Percentiles rank a stretch among this genome's conserved stretches.
phyloP scores from a whole-genome alignment of 2,797 vertebrate species.

The Ciconia nigra region DNA sequence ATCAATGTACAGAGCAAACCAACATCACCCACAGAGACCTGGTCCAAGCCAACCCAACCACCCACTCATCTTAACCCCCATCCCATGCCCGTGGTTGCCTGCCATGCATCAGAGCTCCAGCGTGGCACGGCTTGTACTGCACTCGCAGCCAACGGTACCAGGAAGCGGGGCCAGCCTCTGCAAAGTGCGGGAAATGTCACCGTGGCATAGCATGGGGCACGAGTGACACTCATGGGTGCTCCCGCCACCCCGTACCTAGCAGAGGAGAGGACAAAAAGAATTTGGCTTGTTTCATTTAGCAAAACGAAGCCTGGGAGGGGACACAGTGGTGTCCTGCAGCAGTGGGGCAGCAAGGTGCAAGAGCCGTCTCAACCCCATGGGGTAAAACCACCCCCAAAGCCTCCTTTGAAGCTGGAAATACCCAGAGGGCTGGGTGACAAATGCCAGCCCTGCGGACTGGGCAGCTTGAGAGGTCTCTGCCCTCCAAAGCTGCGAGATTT shows the following conservation, averaged over 20 bases:
- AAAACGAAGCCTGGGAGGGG: background rate
- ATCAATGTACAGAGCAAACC: background rate
- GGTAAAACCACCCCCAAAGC: background rate
- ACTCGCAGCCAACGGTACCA: background rate
- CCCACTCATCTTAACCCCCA: background rate
- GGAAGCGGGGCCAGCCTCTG: background rate
- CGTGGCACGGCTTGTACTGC: rapidly evolving
- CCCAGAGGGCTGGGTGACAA: background rate
- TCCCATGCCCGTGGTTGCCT: background rate
- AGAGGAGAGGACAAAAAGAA: background rate
- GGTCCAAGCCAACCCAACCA: background rate
- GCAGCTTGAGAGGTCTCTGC: background rate
- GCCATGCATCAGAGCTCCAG: background rate
- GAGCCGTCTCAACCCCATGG: background rate
- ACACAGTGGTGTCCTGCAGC: rapidly evolving
- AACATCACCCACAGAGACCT: background rate
- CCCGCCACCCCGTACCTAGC: rapidly evolving
- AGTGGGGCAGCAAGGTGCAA: background rate
- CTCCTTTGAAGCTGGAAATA: background rate
- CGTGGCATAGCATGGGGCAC: background rate
- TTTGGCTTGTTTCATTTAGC: background rate
- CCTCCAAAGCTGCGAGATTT: background rate
- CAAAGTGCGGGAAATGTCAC: background rate
- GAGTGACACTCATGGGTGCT: background rate
- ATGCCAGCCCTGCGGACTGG: background rate